phyloP scores from a whole-genome alignment of 2,888 invertebrate genomes.

The Meandrusa payeni region DNA sequence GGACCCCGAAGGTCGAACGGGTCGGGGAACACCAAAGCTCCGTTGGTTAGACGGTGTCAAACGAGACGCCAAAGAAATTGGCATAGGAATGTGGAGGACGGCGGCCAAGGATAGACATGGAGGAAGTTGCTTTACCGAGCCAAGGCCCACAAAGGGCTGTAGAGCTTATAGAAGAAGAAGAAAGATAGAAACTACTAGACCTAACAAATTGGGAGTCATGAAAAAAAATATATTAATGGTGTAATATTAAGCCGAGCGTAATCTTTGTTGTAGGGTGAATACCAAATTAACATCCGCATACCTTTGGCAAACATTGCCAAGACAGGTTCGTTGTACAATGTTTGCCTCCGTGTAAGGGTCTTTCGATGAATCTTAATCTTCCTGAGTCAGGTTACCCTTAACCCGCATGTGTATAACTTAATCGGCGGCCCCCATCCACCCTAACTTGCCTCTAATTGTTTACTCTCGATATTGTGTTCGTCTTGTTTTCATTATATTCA shows the following conservation, averaged over 20 bases:
- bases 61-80: too few species aligned
- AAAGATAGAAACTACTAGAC: too few species aligned
- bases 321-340: slow-evolving; percentile 75
- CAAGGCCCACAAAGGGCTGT: too few species aligned
- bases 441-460: slow-evolving; percentile 77
- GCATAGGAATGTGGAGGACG: too few species aligned
- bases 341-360: slow-evolving; percentile 75
- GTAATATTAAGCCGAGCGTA: slow-evolving; percentile 71
- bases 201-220: too few species aligned
- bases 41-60: too few species aligned
- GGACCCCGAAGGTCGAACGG: too few species aligned
- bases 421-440: slow-evolving; percentile 66
- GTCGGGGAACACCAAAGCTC: too few species aligned
- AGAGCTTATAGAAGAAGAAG: too few species aligned
- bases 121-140: too few species aligned
- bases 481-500: slow-evolving; percentile 38
- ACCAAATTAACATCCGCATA: slow-evolving; percentile 77
- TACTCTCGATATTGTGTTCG: slow-evolving; percentile 77
- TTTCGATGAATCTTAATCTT: slow-evolving; percentile 78
- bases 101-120: too few species aligned
- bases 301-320: slow-evolving; percentile 74
- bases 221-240: too few species aligned
- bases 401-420: slow-evolving; percentile 79
- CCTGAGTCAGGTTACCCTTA: slow-evolving; percentile 75
- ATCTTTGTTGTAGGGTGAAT: slow-evolving; percentile 63